These are phyloP conservation scores for Bembecia ichneumoniformis DNA, from an alignment of 2,888 invertebrate species.

Conservation along the genomic window DNA sequence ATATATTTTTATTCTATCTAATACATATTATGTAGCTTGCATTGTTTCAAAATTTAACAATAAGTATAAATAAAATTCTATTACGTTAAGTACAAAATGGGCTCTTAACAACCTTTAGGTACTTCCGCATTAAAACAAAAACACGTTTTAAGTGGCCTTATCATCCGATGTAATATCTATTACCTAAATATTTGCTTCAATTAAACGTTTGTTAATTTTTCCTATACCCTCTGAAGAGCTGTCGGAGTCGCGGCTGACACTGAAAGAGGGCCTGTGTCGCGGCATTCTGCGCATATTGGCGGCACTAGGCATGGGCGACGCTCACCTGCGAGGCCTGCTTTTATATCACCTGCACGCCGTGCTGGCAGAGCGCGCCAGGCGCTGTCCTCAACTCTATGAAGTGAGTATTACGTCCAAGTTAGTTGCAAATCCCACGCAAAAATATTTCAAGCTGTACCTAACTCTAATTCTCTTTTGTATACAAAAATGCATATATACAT, in stretches of 20 bases:
- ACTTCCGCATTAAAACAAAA: too few species aligned
- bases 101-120: too few species aligned
- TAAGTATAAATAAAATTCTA: too few species aligned
- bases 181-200: slow-evolving; percentile 5
- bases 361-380: slow-evolving; percentile 65
- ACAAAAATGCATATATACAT: too few species aligned
- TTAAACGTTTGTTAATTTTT: slow-evolving; percentile 1
- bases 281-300: slow-evolving; percentile 72
- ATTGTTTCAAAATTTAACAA: too few species aligned
- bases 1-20: too few species aligned
- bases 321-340: slow-evolving; percentile 62
- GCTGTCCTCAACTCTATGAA: slow-evolving; percentile 56
- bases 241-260: slow-evolving; percentile 64
- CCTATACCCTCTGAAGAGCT: slow-evolving; percentile 73
- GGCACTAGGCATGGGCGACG: slow-evolving; percentile 72
- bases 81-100: too few species aligned
- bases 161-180: background rate
- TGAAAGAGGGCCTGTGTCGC: slow-evolving; percentile 74
- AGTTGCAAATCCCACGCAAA: too few species aligned
- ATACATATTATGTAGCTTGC: too few species aligned
- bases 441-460: too few species aligned
- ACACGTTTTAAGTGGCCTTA: too few species aligned
- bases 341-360: slow-evolving; percentile 67
- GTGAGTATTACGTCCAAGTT: slow-evolving; percentile 15
- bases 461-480: too few species aligned